Base-by-base conservation (phyloP, 2,797 vertebrate genomes). In the Denticeps clupeoides region DNA sequence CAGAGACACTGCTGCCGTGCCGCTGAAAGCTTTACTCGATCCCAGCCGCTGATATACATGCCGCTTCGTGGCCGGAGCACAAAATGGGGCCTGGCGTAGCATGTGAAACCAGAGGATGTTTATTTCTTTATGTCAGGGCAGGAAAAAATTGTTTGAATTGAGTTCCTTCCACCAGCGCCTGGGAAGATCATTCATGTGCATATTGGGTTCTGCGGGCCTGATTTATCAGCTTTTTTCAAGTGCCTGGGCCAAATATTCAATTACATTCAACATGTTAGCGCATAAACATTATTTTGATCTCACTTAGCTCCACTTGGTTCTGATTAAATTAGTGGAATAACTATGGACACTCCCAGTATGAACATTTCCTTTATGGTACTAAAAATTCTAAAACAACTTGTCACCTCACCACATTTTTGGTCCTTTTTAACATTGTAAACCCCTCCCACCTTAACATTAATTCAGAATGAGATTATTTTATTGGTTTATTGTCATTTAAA, bases 41-140 rank as follows among this genome's bases (percentile, higher is more conserved):
- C 64, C 60, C 51, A 63, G 64, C 49, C 59, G 64, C 76, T 74
- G 62, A 73, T 70, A 69, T 64, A 56, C 56, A 57, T 60, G 51
- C 57, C 21, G 50, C 57, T 66, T 69, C 72, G 71, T 63, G 62
- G 71, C 62, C 61, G 61, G 62, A 65, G 68, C 54, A 64, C 65
- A 65, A 59, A 59, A 59, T 24, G 51, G 56, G 53, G 24, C 45
- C 46, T 43, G 7, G 26, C 38, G 35, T 41, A 49, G 22, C 47
- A 48, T 56, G 57, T 59, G 59, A 63, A 71, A 62, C 37, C 16
- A 54, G 37, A 38, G 31, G 29, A 29, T 26, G 51, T 49, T 60
- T 56, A 55, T 56, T 53, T 59, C 48, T 51, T 26, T 33, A 47
- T 26, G 43, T 53, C 32, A 38, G 41, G 18, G 6, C 46, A 51